Evolutionary conservation across 2,113 vertebrate species (phyloP), one percentile per base, ranked within the genome.

Genomic region (Megaceryle torquata): DNA sequence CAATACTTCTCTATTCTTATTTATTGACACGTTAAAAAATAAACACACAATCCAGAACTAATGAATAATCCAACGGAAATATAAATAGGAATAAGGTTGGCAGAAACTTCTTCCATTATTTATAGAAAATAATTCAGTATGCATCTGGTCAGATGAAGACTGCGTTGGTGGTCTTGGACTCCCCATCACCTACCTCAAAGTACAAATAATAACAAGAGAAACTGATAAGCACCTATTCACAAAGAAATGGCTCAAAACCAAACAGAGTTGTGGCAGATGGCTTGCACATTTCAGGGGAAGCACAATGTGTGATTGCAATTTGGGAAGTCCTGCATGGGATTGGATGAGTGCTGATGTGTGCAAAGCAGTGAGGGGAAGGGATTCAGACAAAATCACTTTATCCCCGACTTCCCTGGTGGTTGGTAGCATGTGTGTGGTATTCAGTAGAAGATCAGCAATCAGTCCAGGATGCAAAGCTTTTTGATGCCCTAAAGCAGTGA

Each of bases 101-200:
- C 71, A 96, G 81, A 96, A 86, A 31, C 35, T 78, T 81, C 51
- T 88, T 84, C 69, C 67, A 41, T 78, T 94, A 93, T 93, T 96
- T 96, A 78, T 67, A 96, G 91, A 94, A 96, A 96, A 96, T 88
- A 92, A 80, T 68, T 93, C 69, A 80, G 84, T 60, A 88, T 94
- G 75, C 95, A 95, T 96, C 92, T 97, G 95, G 94, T 94, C 75
- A 91, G 72, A 93, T 3, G n/a, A 57, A 91, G 71, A 89, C 88
- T 82, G 48, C 6, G 64, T 87, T 97, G 97, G 97, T 98, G 97
- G 97, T 97, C 97, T 94, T 94, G 79, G 76, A 95, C 75, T 93
- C 59, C 39, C 71, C 68, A 88, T 53, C 3, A 4, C 72, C 89
- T 91, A 93, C 93, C 90, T 95, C 95, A 26, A 95, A 97, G 93